Evolutionary conservation across 2,113 vertebrate species (phyloP), one percentile per base, ranked within the genome.

Genomic region (Nerophis lumbriciformis): DNA sequence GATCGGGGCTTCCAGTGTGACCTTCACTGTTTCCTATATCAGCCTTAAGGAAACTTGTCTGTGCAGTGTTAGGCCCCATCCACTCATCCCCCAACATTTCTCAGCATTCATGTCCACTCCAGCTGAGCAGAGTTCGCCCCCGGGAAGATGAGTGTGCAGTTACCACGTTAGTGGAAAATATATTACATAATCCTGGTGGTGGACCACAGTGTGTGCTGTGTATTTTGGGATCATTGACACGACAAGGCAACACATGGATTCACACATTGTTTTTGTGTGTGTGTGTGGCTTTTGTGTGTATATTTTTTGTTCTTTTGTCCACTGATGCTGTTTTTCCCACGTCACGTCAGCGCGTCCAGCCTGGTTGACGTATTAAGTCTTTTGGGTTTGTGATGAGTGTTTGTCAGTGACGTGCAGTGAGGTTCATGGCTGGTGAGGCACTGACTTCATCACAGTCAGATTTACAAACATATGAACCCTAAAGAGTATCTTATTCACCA

Each of bases 91-190:
- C 51, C 57, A 65, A 57, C 54, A 57, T 73, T 57, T 61, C 63
- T 56, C 61, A 65, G 54, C 52, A 48, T 75, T 81, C 71, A 70
- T 67, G 71, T 73, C 75, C 9, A 49, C 76, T 71, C 69, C 78
- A 78, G 83, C 81, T 80, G 83, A 85, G 74, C 59, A 28, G 61
- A 76, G 71, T 71, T 79, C 68, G 72, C 80, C 70, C 53, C 69
- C 14, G 82, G 87, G 74, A 77, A 65, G 69, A 84, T 79, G 81
- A 82, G 83, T 77, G 82, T 76, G 82, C 69, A 74, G 81, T 76
- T 76, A 80, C 77, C 65, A 79, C 80, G 82, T 82, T 72, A 63
- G 78, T 68, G 76, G 80, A 77, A 85, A 83, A 85, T 69, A 71
- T 49, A 78, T 87, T 85, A 86, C 76, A 75, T 85, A 88, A 87